Evolutionary conservation across 2,113 vertebrate species (phyloP), one percentile per base, ranked within the genome.

Genomic region (Bubo blakistoni): DNA sequence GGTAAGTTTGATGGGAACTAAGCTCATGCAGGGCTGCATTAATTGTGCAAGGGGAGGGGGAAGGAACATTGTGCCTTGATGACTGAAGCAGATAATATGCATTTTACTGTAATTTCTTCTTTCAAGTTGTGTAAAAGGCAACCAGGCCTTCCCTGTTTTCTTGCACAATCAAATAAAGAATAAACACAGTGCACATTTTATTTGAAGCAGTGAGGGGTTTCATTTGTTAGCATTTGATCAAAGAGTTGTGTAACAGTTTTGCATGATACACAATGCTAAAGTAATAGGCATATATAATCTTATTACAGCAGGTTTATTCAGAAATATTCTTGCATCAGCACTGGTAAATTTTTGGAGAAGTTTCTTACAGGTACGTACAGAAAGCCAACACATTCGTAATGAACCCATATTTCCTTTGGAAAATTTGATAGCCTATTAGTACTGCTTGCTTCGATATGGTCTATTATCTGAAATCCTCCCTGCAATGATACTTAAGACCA

Each of bases 401-500:
- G 27, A 67, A 44, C 8, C 9, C 52, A 2, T 62, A 78, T 91
- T 91, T 94, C 20, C 80, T 88, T 49, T 69, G 34, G 54, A 46
- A 87, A 81, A 82, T 55, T 30, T 69, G 46, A 72, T 82, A 44
- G 52, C 36, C 27, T 86, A 21, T 78, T 83, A 62, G 59, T 71
- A 83, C 55, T 65, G 13, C 57, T 92, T 81, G 17, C 52, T 94
- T 95, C 71, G 59, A 38, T 57, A 58, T 12, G 5, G 29, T 65
- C 59, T 94, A 15, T 81, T 26, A 62, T 52, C 74, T 87, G 47
- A 92, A 92, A 84, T 62, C 34, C 20, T 94, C 51, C 32, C 65
- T 88, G 46, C 69, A 96, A 96, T 95, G 92, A 93, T 95, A 94
- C 89, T 91, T 96, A 83, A 89, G 94, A 97, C 57, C 38, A 95